These are phyloP conservation scores for Dryas iulia DNA, from an alignment of 1,140 invertebrate genomes.

Conservation along the genomic window DNA sequence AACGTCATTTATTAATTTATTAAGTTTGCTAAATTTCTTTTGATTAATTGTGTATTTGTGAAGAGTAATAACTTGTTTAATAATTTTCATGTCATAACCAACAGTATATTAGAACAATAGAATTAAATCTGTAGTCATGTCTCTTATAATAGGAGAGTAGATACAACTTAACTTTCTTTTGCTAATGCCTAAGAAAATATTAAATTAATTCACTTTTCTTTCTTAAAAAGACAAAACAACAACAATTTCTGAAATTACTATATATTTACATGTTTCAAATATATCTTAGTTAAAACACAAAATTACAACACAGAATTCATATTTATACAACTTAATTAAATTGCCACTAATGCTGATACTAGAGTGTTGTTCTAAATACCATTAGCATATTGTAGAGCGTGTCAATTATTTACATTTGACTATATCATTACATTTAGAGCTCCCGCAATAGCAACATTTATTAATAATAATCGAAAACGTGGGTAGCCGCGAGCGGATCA, in stretches of 20 bases:
- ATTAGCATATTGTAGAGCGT: neutral
- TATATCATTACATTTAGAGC: conserved; percentile 15
- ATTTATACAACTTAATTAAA: neutral
- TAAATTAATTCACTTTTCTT: no score
- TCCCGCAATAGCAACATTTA: conserved; percentile 6
- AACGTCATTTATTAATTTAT: no score
- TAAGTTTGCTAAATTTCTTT: no score
- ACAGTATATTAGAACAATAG: no score
- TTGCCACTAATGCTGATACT: neutral
- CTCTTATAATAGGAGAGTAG: no score
- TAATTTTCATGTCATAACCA: no score
- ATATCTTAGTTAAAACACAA: neutral
- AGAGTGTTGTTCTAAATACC: neutral
- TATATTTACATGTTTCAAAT: neutral
- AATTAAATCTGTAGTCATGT: no score
- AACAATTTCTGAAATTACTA: neutral
- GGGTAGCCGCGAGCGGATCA: conserved; percentile 13
- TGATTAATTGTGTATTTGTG: no score
- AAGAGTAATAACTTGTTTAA: no score
- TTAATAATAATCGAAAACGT: conserved; percentile 21
- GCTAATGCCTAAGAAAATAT: no score
- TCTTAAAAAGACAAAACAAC: no score
- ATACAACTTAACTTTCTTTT: no score
- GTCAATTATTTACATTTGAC: neutral
- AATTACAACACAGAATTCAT: neutral